phyloP scores from a whole-genome alignment of 2,113 vertebrate genomes.

The Cyprinodon tularosa region DNA sequence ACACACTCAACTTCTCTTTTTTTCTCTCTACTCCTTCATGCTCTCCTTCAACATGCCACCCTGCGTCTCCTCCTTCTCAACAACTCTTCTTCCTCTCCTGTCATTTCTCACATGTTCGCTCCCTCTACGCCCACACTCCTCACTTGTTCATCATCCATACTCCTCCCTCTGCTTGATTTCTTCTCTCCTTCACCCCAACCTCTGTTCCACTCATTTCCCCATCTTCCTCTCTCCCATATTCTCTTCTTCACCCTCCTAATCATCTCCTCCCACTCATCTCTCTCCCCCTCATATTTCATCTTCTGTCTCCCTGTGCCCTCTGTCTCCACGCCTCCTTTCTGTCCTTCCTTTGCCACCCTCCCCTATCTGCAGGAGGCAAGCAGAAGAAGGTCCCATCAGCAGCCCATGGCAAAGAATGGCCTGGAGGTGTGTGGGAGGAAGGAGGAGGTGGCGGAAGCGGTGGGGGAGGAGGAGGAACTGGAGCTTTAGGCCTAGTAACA shows the following conservation, averaged over 20 bases:
- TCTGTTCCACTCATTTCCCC: background rate
- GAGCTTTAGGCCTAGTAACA: slow-evolving; percentile 56
- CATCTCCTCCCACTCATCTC: slow-evolving; percentile 46
- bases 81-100: slow-evolving; percentile 37
- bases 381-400: slow-evolving; percentile 70
- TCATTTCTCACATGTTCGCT: slow-evolving; percentile 48
- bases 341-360: slow-evolving; percentile 37
- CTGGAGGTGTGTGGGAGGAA: slow-evolving; percentile 80
- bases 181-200: slow-evolving; percentile 22
- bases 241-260: slow-evolving; percentile 44
- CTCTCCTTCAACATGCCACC: slow-evolving; percentile 44
- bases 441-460: slow-evolving; percentile 41
- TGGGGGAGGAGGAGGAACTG: slow-evolving; percentile 51
- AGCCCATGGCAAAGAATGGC: slow-evolving; percentile 77
- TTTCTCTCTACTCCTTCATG: slow-evolving; percentile 17
- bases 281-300: slow-evolving; percentile 56
- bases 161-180: slow-evolving; percentile 50
- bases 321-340: slow-evolving; percentile 38
- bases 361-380: slow-evolving; percentile 77
- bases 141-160: slow-evolving; percentile 55
- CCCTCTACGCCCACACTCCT: slow-evolving; percentile 48
- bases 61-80: slow-evolving; percentile 21
- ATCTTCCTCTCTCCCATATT: slow-evolving; percentile 24
- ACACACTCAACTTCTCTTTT: slow-evolving; percentile 49
- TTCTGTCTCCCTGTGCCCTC: slow-evolving; percentile 38